These are phyloP conservation scores for Typhlichthys eigenmanni DNA, from an alignment of 2,797 vertebrate species.

Conservation along the genomic window DNA sequence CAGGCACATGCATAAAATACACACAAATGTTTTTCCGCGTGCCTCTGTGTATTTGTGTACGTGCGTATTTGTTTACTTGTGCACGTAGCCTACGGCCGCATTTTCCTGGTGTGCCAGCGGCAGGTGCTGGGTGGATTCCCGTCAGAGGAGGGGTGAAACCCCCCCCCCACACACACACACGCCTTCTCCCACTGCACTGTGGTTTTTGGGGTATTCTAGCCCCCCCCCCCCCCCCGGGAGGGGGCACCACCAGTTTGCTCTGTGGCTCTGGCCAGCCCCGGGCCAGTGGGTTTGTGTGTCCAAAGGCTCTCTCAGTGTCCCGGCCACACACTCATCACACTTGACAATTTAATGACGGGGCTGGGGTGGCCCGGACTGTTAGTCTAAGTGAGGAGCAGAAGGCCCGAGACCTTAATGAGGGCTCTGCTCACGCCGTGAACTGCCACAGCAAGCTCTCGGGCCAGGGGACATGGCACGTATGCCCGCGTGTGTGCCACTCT, in stretches of 20 bases:
- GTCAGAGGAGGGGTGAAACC: slow-evolving; percentile 31
- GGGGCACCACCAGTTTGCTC: slow-evolving; percentile 55
- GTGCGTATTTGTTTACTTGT: slow-evolving; percentile 33
- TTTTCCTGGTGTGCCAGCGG: slow-evolving; percentile 22
- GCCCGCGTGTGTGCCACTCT: slow-evolving; percentile 22
- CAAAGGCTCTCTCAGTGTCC: slow-evolving; percentile 55
- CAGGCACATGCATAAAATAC: neutral
- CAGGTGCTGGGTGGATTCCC: slow-evolving; percentile 62
- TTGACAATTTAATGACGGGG: slow-evolving; percentile 62
- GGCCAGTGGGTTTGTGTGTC: slow-evolving; percentile 16
- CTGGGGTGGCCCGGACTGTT: slow-evolving; percentile 20
- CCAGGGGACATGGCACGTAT: neutral
- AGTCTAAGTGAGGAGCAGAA: slow-evolving; percentile 31
- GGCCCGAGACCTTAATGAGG: slow-evolving; percentile 16
- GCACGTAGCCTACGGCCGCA: slow-evolving; percentile 5
- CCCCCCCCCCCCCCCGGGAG: neutral
- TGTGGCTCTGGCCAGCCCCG: slow-evolving; percentile 18
- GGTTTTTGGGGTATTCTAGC: slow-evolving; percentile 46
- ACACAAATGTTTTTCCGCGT: slow-evolving; percentile 29
- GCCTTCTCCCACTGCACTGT: slow-evolving; percentile 7
- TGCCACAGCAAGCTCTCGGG: slow-evolving; percentile 33
- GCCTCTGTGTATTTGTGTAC: slow-evolving; percentile 25
- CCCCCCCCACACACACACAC: neutral
- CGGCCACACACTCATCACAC: slow-evolving; percentile 58
- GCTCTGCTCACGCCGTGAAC: slow-evolving; percentile 12